Conservation (phyloP, 2,888 invertebrate species). For the Orgyia antiqua region DNA sequence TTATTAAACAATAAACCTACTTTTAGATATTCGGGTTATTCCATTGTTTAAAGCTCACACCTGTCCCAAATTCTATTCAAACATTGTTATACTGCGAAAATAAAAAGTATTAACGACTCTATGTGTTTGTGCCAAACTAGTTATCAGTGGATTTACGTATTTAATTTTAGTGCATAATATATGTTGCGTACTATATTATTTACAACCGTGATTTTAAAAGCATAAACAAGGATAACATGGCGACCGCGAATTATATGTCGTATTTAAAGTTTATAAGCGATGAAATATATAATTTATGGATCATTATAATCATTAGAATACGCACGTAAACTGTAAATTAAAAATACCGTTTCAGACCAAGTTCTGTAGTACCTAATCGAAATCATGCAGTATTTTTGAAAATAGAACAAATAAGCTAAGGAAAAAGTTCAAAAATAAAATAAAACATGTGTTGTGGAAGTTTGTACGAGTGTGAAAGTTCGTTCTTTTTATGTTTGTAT, state of each 20-base stretch:
- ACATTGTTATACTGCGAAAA: conserved; percentile 5
- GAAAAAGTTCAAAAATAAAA: too few relatives aligned
- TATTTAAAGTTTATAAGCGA: conserved; percentile 1
- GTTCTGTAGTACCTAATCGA: too few relatives aligned
- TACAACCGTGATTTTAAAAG: conserved; percentile 12
- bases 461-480: too few relatives aligned
- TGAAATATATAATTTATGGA: conserved; percentile 2
- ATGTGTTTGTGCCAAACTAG: conserved; percentile 22
- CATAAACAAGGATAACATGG: conserved; percentile 18
- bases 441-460: too few relatives aligned
- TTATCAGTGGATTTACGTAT: conserved; percentile 20
- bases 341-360: too few relatives aligned
- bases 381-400: too few relatives aligned
- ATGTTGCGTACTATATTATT: conserved; percentile 13
- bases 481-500: too few relatives aligned
- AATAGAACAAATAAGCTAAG: too few relatives aligned
- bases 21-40: not conserved
- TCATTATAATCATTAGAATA: too few relatives aligned
- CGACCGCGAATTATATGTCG: conserved; percentile 9
- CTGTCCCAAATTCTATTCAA: conserved; percentile 2
- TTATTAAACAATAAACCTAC: not conserved
- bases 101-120: conserved; percentile 27
- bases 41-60: conserved; percentile 5
- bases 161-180: conserved; percentile 25
- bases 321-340: too few relatives aligned